Evolutionary conservation across 2,888 invertebrate species (phyloP).

Genomic region (Melolontha melolontha): DNA sequence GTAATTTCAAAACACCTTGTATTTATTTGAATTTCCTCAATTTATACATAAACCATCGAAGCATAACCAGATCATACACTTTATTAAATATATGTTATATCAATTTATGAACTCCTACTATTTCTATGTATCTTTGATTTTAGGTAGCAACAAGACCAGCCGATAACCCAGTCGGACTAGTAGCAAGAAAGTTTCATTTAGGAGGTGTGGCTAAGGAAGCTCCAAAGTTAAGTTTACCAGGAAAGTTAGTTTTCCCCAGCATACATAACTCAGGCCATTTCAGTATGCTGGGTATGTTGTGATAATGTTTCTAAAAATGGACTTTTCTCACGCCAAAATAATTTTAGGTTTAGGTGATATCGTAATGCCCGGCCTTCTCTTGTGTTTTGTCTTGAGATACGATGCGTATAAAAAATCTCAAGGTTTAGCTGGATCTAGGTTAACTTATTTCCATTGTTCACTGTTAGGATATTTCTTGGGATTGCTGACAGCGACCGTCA

Average conservation of each 20-base stretch:
- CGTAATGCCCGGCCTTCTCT: slow-evolving; percentile 94
- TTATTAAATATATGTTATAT: no score
- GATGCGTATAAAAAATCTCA: slow-evolving; percentile 97
- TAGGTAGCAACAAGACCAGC: slow-evolving; percentile 84
- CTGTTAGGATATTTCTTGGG: slow-evolving; percentile 96
- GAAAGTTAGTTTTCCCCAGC: slow-evolving; percentile 97
- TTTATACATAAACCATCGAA: no score
- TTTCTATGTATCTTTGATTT: slow-evolving; percentile 9
- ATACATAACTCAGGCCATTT: slow-evolving; percentile 97
- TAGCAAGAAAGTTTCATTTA: slow-evolving; percentile 92
- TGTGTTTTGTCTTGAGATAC: slow-evolving; percentile 96
- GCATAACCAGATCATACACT: no score
- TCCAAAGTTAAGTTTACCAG: slow-evolving; percentile 95
- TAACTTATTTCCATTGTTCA: slow-evolving; percentile 98
- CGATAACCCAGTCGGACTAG: slow-evolving; percentile 92
- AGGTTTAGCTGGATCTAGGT: slow-evolving; percentile 68
- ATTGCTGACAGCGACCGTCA: slow-evolving; percentile 95
- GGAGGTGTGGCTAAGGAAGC: slow-evolving; percentile 92
- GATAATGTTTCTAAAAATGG: not conserved
- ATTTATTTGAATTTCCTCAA: no score
- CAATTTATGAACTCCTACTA: not conserved
- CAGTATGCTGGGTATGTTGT: slow-evolving; percentile 85
- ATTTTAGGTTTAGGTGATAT: slow-evolving; percentile 78
- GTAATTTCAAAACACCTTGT: no score
- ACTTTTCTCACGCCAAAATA: not conserved